Percentiles rank a stretch among this genome's conserved stretches.
These are phyloP conservation scores for Philopotamus ludificatus DNA, from an alignment of 1,140 invertebrate genomes.

Conservation along the genomic window DNA sequence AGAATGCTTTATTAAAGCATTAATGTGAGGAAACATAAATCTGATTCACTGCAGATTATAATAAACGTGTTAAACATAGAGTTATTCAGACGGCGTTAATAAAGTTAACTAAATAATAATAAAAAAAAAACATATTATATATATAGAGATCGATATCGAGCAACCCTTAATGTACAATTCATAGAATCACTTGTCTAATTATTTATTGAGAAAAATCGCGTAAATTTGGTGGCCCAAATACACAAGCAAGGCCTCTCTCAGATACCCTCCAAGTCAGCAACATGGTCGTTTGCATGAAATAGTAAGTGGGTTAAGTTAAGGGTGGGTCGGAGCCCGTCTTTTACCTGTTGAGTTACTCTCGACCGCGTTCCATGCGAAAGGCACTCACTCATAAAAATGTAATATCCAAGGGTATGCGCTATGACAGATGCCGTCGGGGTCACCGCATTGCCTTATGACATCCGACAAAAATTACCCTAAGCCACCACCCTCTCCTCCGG, in stretches of 20 bases:
- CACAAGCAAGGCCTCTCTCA: background rate
- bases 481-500: background rate
- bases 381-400: slow-evolving; percentile 30
- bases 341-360: slow-evolving; percentile 34
- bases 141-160: too few species aligned
- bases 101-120: too few species aligned
- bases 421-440: slow-evolving; percentile 14
- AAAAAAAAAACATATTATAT: too few species aligned
- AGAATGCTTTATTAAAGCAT: background rate
- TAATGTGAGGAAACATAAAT: too few species aligned
- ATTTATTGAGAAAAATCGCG: background rate
- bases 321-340: slow-evolving; percentile 2
- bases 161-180: too few species aligned
- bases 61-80: too few species aligned
- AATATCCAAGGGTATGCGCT: slow-evolving; percentile 13
- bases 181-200: too few species aligned
- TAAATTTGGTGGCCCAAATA: background rate
- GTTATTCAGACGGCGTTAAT: too few species aligned
- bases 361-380: slow-evolving; percentile 24
- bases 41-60: too few species aligned
- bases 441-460: background rate
- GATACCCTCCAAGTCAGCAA: background rate
- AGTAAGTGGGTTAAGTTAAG: slow-evolving; percentile 35
- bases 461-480: background rate
- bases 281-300: slow-evolving; percentile 29